These are phyloP conservation scores for Luscinia luscinia DNA, from an alignment of 2,797 vertebrate genomes.

Conservation along the genomic window DNA sequence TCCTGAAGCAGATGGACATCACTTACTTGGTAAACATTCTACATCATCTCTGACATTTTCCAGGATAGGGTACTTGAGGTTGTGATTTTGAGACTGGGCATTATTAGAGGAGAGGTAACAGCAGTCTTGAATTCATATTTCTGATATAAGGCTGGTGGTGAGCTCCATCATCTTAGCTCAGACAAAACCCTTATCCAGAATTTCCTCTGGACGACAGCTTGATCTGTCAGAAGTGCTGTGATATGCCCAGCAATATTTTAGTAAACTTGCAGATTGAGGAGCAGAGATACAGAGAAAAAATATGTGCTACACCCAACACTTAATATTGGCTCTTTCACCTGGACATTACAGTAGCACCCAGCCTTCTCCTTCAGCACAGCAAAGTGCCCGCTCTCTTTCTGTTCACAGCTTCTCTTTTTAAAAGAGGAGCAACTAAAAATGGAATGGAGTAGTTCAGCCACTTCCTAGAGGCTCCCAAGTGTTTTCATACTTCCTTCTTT, in stretches of 20 bases:
- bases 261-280: neutral
- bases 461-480: neutral
- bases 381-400: neutral
- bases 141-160: neutral
- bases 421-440: neutral
- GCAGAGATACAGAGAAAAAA: neutral
- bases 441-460: neutral
- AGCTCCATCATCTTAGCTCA: neutral
- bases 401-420: neutral
- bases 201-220: neutral
- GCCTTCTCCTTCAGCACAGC: neutral
- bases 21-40: constrained; percentile 4
- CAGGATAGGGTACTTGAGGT: neutral
- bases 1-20: constrained; percentile 80
- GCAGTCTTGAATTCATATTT: neutral
- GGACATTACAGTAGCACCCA: neutral
- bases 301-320: neutral
- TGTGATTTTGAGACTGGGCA: neutral
- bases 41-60: neutral
- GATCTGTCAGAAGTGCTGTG: neutral
- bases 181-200: neutral
- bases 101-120: neutral
- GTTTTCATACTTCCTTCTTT: neutral
- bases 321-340: neutral
- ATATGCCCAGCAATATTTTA: neutral